Evolutionary conservation across 2,888 invertebrate species (phyloP), one percentile per base, ranked within the genome.

Genomic region (Polyploca ridens): DNA sequence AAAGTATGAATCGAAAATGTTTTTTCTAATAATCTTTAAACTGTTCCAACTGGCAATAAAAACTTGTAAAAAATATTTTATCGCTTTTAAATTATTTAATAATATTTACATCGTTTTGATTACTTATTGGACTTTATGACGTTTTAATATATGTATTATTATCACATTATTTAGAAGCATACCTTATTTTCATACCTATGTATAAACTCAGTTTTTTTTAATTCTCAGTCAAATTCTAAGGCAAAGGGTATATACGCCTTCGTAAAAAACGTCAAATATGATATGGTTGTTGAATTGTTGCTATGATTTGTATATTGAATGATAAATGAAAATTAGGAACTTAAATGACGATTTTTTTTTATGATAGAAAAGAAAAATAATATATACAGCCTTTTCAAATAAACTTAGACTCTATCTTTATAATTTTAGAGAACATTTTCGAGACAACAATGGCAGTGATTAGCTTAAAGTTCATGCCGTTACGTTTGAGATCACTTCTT

Each of bases 401-500:
- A 73, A 79, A 73, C 70, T 76, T 77, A 78, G 75, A 81, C 75
- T 74, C 77, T 78, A 80, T 72, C 62, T 19, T 67, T 62, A 72
- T 75, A 68, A 66, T 71, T 63, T 75, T 81, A 79, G 74, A 74
- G 75, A 74, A 77, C 73, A 78, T 81, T 84, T 82, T 85, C 81
- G 82, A 84, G 81, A 85, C 81, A 78, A 69, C 69, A 81, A 79
- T 85, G 90, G 89, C 89, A 90, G 90, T 90, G 87, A 81, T 82
- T 73, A 82, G 77, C 77, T 71, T 66, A 67, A 69, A 74, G 77
- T 79, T 81, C 81, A 74, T 75, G 83, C 87, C 79, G 78, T 78
- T 77, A 70, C 75, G 77, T 83, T 88, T 92, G 93, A 93, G 93
- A 93, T 93, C 93, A 88, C 91, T 90, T 88, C 90, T 83, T 81